Percentiles rank a stretch among this genome's conserved stretches.
These are phyloP conservation scores for Anguilla rostrata DNA, from an alignment of 2,113 vertebrate genomes.

Conservation along the genomic window DNA sequence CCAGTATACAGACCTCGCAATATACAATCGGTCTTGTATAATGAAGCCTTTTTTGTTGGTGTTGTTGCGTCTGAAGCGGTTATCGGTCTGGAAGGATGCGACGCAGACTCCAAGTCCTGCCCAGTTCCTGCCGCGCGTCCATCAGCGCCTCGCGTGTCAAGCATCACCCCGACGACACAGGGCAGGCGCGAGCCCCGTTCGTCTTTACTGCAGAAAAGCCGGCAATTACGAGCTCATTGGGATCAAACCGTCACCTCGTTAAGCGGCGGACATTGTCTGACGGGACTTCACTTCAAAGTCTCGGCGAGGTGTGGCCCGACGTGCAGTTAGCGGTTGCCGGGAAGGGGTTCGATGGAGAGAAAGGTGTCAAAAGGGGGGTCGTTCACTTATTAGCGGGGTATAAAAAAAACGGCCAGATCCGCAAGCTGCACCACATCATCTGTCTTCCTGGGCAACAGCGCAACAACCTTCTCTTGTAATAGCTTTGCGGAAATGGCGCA, in stretches of 20 bases:
- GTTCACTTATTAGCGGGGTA: not conserved
- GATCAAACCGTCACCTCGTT: conserved; percentile 54
- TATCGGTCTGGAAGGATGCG: conserved; percentile 48
- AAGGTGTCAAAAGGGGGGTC: conserved; percentile 15
- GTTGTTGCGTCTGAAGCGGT: conserved; percentile 47
- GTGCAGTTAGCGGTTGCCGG: conserved; percentile 22
- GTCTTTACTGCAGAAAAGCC: conserved; percentile 27
- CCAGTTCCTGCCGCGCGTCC: conserved; percentile 9
- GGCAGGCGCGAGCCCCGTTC: not conserved
- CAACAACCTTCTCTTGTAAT: not conserved
- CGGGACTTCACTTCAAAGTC: conserved; percentile 57
- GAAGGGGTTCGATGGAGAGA: not conserved
- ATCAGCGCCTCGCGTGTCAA: not conserved
- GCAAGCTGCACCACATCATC: not conserved
- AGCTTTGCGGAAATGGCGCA: conserved; percentile 36
- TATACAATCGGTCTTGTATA: conserved; percentile 46
- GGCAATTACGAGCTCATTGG: conserved; percentile 35
- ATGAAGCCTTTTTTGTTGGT: not conserved
- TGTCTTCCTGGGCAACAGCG: not conserved
- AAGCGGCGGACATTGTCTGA: conserved; percentile 29
- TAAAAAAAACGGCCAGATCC: conserved; percentile 48
- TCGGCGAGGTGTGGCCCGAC: conserved; percentile 35
- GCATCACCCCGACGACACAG: not conserved
- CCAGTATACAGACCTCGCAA: conserved; percentile 47
- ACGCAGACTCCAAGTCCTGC: conserved; percentile 37